These are phyloP conservation scores for Caenorhabditis inopinata DNA, from an alignment of 1,140 invertebrate species.

Conservation along the genomic window DNA sequence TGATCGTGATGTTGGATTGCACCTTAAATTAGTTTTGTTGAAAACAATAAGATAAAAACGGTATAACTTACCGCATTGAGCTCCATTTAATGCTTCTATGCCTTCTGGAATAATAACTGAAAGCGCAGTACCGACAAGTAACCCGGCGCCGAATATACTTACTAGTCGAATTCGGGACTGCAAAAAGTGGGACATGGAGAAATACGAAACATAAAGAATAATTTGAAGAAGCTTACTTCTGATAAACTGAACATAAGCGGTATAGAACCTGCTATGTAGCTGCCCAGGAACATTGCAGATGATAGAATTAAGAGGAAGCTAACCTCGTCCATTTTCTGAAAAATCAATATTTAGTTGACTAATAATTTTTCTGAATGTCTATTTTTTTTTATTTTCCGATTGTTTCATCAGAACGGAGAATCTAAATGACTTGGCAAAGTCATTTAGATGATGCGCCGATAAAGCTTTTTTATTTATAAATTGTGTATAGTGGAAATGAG, in stretches of 20 bases:
- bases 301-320: constrained; percentile 16
- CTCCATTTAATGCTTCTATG: constrained; percentile 77
- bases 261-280: constrained; percentile 87
- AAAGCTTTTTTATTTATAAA: not conserved
- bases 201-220: too few relatives aligned
- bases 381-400: not conserved
- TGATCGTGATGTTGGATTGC: constrained; percentile 22
- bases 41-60: not conserved
- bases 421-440: not conserved
- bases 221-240: constrained; percentile 75
- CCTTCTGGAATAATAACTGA: constrained; percentile 99
- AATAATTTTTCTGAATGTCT: too few relatives aligned
- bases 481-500: too few relatives aligned
- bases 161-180: constrained; percentile 90
- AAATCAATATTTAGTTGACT: not conserved
- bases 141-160: constrained; percentile 89
- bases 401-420: not conserved
- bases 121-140: constrained; percentile 94
- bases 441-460: not conserved
- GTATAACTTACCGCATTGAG: constrained; percentile 56
- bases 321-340: not conserved
- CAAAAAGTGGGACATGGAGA: too few relatives aligned
- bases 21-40: not conserved
- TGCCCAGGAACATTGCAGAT: constrained; percentile 86
- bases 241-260: constrained; percentile 88